Evolutionary conservation across 2,797 vertebrate species (phyloP), one percentile per base, ranked within the genome.

Genomic region (Spondyliosoma cantharus): DNA sequence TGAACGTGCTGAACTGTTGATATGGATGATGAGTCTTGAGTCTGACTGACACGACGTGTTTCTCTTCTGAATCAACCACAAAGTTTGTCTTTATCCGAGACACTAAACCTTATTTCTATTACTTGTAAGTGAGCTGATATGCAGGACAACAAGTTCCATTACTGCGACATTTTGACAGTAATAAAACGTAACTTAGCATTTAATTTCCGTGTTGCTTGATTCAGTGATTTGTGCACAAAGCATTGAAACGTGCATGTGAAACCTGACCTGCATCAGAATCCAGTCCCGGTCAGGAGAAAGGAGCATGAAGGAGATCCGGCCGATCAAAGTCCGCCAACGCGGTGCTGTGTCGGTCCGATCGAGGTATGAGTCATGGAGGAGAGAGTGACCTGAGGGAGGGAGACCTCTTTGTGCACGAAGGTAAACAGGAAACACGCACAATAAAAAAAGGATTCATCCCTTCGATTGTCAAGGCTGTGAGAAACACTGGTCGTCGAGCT

Each of bases 341-440:
- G 22, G 45, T 9, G 7, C 22, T 43, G n/a, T 3, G 66, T 64
- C 6, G 0, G 71, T 8, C 22, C 58, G 63, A 61, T 58, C 19
- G 68, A n/a, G 43, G 48, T n/a, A 4, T 37, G 43, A 53, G 5
- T 25, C 29, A 45, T 1, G 29, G 54, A 73, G 82, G 82, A 86
- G 87, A 90, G 87, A 89, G 89, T 89, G 85, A 87, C 71, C 80
- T 60, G 81, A 46, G 61, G 65, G 48, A 76, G n/a, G 20, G 48
- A n/a, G n/a, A 14, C 68, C 4, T 59, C 77, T 75, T 78, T 87
- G 86, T 86, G 81, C 70, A 75, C 79, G 57, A 69, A 70, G 70
- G 85, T 93, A 96, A 97, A 97, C 96, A 96, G 96, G 96, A 97
- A 96, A 79, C 70, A 53, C 66, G 75, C 60, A 52, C 69, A 42